phyloP scores from a whole-genome alignment of 2,888 invertebrate species.

The Unio delphinus region DNA sequence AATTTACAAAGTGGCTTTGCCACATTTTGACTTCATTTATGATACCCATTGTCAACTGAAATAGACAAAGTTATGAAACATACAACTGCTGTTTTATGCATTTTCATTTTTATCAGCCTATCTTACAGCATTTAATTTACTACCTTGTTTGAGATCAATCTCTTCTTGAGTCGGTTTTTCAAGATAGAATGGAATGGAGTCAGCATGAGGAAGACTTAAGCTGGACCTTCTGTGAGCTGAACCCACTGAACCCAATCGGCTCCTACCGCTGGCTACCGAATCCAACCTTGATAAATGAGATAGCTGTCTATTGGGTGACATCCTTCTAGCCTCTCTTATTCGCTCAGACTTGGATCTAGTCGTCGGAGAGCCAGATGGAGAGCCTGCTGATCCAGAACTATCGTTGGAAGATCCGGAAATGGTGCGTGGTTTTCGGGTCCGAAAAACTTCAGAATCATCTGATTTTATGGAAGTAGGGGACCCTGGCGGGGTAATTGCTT shows the following conservation, averaged over 20 bases:
- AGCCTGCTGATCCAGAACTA: not conserved
- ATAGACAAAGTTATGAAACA: too few relatives aligned
- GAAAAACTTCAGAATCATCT: too few relatives aligned
- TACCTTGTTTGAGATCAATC: conserved; percentile 33
- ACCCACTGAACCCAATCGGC: conserved; percentile 6
- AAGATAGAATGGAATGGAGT: conserved; percentile 30
- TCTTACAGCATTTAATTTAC: too few relatives aligned
- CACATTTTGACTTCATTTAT: too few relatives aligned
- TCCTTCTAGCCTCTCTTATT: conserved; percentile 13
- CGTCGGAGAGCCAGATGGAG: not conserved
- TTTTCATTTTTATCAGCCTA: too few relatives aligned
- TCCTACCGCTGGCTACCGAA: conserved; percentile 6
- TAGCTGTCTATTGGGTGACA: conserved; percentile 1
- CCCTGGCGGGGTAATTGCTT: too few relatives aligned
- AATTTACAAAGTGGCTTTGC: too few relatives aligned
- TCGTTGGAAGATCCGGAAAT: too few relatives aligned
- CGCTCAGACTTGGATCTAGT: not conserved
- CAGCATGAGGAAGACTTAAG: conserved; percentile 43
- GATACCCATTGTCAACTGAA: too few relatives aligned
- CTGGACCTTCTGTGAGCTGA: conserved; percentile 34
- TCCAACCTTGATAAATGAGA: not conserved
- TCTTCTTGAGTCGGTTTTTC: conserved; percentile 30
- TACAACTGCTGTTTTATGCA: too few relatives aligned
- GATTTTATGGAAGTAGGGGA: too few relatives aligned
- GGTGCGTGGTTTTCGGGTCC: too few relatives aligned